A percentile compares a stretch with the other conserved stretches of the same genome.
These are phyloP conservation scores for Odontesthes bonariensis DNA, from an alignment of 2,113 vertebrate species.

Conservation along the genomic window DNA sequence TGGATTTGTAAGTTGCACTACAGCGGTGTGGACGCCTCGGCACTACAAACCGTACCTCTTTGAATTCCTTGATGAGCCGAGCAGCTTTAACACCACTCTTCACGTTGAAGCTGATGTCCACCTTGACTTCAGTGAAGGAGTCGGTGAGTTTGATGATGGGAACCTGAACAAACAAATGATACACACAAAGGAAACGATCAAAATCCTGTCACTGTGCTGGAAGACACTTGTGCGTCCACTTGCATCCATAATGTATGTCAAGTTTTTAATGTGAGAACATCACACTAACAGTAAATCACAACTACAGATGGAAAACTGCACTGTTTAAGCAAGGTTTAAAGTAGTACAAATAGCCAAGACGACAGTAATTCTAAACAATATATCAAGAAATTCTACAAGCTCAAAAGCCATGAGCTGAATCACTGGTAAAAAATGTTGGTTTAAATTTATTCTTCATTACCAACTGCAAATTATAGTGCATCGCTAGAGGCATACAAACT, in stretches of 20 bases:
- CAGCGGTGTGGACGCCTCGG: not conserved
- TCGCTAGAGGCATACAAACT: not conserved
- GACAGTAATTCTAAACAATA: too few species aligned
- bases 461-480: too few species aligned
- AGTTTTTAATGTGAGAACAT: not conserved
- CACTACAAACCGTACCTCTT: constrained; percentile 84
- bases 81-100: constrained; percentile 96
- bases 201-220: not conserved
- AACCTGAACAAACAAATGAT: constrained; percentile 83
- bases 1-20: too few species aligned
- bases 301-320: too few species aligned
- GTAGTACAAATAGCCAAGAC: too few species aligned
- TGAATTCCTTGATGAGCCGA: constrained; percentile 97
- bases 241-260: not conserved
- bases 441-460: too few species aligned
- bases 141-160: constrained; percentile 99
- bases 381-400: too few species aligned
- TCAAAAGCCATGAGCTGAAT: too few species aligned
- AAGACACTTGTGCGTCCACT: not conserved
- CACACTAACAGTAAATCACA: too few species aligned
- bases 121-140: constrained; percentile 97
- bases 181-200: constrained; percentile 13
- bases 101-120: constrained; percentile 99
- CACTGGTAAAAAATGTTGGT: too few species aligned
- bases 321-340: too few species aligned